These are phyloP conservation scores for Nipponia nippon DNA, from an alignment of 2,113 vertebrate species.

Conservation along the genomic window DNA sequence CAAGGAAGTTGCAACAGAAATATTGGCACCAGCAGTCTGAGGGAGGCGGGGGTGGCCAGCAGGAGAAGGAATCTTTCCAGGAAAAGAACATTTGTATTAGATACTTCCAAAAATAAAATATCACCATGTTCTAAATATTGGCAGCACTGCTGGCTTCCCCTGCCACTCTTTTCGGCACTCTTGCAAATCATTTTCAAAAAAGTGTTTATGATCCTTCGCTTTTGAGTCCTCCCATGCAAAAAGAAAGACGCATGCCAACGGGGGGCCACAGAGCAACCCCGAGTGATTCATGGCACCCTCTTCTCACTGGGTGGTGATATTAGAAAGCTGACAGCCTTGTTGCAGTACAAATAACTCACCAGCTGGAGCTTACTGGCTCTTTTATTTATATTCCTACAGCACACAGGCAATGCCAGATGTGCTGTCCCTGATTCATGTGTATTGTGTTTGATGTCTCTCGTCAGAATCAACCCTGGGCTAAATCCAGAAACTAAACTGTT, in stretches of 20 bases:
- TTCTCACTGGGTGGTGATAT: neutral
- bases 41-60: neutral
- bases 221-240: neutral
- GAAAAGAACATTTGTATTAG: conserved; percentile 42
- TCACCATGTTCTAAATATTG: neutral
- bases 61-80: conserved; percentile 35
- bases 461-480: neutral
- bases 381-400: neutral
- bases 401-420: conserved; percentile 20
- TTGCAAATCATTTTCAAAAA: neutral
- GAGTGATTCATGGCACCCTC: neutral
- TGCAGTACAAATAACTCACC: neutral
- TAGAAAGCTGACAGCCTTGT: neutral
- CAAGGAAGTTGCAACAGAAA: conserved; percentile 17
- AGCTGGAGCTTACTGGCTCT: neutral
- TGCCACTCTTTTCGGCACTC: neutral
- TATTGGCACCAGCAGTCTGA: neutral
- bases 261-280: neutral
- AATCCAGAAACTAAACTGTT: neutral
- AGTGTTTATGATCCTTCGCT: neutral
- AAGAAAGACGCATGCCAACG: accelerated
- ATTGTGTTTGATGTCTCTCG: neutral
- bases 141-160: neutral
- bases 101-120: conserved; percentile 58
- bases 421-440: neutral